A percentile compares a stretch with the other conserved stretches of the same genome.
Conservation (phyloP, 2,113 vertebrate genomes). For the Nerophis ophidion region DNA sequence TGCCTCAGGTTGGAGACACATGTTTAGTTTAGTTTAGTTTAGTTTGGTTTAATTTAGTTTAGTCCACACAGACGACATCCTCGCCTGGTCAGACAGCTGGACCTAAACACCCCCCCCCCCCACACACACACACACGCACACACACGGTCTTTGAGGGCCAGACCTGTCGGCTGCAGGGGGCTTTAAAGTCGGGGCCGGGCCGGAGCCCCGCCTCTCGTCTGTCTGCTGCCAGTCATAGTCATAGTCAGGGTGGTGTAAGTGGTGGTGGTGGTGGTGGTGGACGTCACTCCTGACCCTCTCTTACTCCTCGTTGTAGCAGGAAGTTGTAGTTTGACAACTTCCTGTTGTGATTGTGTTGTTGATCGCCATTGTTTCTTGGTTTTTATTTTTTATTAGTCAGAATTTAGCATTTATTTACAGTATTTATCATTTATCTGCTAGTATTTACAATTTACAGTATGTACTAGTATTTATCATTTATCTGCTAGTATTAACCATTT, state of each 20-base stretch:
- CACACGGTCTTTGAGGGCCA: constrained; percentile 22
- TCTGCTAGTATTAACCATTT: not conserved
- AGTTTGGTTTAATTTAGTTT: too few relatives aligned
- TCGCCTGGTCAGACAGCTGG: constrained; percentile 37
- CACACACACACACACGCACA: not conserved
- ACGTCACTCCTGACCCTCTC: not conserved
- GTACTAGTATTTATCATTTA: not conserved
- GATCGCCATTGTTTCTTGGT: too few relatives aligned
- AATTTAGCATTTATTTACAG: too few relatives aligned
- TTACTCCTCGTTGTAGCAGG: not conserved
- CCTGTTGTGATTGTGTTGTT: too few relatives aligned
- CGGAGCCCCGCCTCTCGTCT: constrained; percentile 16
- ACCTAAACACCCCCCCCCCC: not conserved
- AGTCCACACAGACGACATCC: not conserved
- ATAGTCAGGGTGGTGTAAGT: too few relatives aligned
- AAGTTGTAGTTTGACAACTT: too few relatives aligned
- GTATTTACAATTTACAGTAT: not conserved
- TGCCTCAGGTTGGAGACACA: not conserved
- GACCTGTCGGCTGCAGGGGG: constrained; percentile 49
- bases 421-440: too few relatives aligned
- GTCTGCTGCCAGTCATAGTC: not conserved
- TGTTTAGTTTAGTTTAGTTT: too few relatives aligned
- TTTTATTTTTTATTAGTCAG: too few relatives aligned
- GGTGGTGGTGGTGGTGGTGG: too few relatives aligned
- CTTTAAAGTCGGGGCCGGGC: constrained; percentile 32